Conservation (phyloP, 1,140 invertebrate genomes). For the Littorina saxatilis region DNA sequence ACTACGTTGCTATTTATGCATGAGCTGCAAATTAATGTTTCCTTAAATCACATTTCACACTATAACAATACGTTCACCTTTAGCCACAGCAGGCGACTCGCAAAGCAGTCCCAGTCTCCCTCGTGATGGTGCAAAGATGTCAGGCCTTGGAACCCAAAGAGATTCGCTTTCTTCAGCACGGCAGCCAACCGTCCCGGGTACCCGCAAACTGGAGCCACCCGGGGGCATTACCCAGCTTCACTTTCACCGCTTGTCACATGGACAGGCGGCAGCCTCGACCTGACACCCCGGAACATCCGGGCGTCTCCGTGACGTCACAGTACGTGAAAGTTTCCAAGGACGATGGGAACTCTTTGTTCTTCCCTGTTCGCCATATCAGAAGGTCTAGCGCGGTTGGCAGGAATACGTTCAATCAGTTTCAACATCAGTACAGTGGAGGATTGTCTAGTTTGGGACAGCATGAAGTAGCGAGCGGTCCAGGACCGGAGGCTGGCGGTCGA, state of each 20-base stretch:
- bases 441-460: too few species aligned
- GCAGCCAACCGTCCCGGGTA: neutral
- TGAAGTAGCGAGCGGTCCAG: too few species aligned
- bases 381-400: too few species aligned
- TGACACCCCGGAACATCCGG: neutral
- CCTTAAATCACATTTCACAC: too few species aligned
- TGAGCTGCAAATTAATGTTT: too few species aligned
- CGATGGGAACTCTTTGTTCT: conserved; percentile 26
- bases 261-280: neutral
- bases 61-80: neutral
- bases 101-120: neutral
- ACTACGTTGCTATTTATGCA: too few species aligned
- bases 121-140: neutral
- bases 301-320: conserved; percentile 27
- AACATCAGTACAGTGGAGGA: too few species aligned
- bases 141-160: conserved; percentile 5
- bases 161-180: neutral
- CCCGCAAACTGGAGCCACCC: neutral
- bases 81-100: neutral
- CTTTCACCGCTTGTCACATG: conserved; percentile 5
- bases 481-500: too few species aligned
- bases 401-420: too few species aligned
- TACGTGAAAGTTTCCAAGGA: conserved; percentile 34
- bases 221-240: conserved; percentile 23
- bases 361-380: conserved; percentile 17